Evolutionary conservation across 2,113 vertebrate species (phyloP), one percentile per base, ranked within the genome.

Genomic region (Caranx ignobilis): DNA sequence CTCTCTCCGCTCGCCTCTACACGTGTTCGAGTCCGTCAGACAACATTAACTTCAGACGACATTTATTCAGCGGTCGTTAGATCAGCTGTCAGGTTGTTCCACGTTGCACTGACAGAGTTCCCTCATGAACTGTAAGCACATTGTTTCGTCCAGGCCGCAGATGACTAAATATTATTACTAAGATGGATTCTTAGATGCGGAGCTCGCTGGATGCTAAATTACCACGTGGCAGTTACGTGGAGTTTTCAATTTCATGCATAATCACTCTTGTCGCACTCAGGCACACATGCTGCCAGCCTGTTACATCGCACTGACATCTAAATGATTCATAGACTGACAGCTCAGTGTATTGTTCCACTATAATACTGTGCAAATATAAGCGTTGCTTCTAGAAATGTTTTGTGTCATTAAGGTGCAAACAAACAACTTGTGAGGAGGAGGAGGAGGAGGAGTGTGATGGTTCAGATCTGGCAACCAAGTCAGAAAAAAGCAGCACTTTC

Each of bases 211-310:
- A 75, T 84, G 77, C 48, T 66, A 75, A 85, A 77, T 73, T 48
- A 73, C 60, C 64, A 74, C 26, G n/a, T 79, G 74, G 61, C 64
- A 50, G 52, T 5, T 41, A 10, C 16, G 70, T 41, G 43, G 78
- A 75, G 69, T 86, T 89, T 91, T 85, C 77, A 85, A 88, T 92
- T 90, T 90, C 87, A 84, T 85, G 83, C 87, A 80, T 80, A 85
- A 88, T 89, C 84, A 85, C 75, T 81, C 88, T 84, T 84, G 76
- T 91, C 89, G 75, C 73, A 69, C 45, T 64, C 75, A 37, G 43
- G 43, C 71, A 82, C 55, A 76, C 70, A 85, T 52, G 43, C 57
- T 2, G 31, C 57, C 50, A 54, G 55, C 19, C 43, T 59, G n/a
- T 56, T 73, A 54, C 52, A 45, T 35, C 31, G 62, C 69, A 15